These are phyloP conservation scores for Phyto melanocephala DNA, from an alignment of 2,888 invertebrate genomes.

Conservation along the genomic window DNA sequence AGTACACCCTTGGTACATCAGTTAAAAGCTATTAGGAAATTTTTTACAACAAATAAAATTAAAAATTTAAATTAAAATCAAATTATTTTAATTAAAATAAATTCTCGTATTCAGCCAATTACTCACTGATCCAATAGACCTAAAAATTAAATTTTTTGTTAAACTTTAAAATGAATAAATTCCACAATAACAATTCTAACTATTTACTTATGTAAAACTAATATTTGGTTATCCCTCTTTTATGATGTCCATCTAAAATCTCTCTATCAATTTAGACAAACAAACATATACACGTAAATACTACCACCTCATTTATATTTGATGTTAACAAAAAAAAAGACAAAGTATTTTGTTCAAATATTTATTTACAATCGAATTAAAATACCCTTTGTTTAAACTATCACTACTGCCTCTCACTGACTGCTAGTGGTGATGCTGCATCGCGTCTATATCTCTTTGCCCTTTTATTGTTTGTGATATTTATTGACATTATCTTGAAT, in stretches of 20 bases:
- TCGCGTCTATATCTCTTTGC: constrained; percentile 11
- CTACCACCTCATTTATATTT: not conserved
- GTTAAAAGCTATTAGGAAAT: no score
- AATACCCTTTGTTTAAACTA: constrained; percentile 35
- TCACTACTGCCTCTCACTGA: not conserved
- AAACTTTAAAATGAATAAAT: constrained; percentile 10
- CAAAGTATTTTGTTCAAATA: constrained; percentile 58
- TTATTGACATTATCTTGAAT: constrained; percentile 62
- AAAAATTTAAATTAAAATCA: constrained; percentile 41
- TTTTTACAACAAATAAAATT: no score
- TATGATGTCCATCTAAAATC: not conserved
- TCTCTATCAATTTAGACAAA: no score
- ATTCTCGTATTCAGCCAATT: constrained; percentile 1
- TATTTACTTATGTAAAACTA: constrained; percentile 62
- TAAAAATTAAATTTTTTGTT: not conserved
- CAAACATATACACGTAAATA: not conserved
- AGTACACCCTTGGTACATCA: no score
- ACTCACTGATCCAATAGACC: not conserved
- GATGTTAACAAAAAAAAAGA: not conserved
- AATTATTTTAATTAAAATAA: constrained; percentile 40
- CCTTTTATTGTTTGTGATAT: constrained; percentile 56
- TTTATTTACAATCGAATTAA: constrained; percentile 61
- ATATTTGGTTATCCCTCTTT: constrained; percentile 51
- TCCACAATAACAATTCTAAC: constrained; percentile 6
- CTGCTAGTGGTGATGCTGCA: not conserved